Percentiles rank a stretch among this genome's conserved stretches.
phyloP scores from a whole-genome alignment of 2,113 vertebrate genomes.

The Erythrolamprus reginae region DNA sequence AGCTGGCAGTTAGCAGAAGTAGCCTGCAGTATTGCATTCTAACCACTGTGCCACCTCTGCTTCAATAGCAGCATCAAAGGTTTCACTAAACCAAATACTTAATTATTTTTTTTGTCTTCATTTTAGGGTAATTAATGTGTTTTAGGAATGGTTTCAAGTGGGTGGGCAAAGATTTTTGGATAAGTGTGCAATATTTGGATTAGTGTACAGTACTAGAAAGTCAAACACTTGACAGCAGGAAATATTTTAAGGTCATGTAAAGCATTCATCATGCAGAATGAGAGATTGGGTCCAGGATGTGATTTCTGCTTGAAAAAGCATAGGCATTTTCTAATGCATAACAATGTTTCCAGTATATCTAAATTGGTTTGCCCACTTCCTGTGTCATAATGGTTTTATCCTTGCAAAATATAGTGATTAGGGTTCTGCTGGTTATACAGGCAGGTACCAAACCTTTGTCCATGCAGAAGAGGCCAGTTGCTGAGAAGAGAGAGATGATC shows the following conservation, averaged over 20 bases:
- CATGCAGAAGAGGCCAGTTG: conserved; percentile 68
- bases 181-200: not conserved
- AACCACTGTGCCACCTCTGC: no score
- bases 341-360: not conserved
- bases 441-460: conserved; percentile 58
- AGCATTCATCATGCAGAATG: not conserved
- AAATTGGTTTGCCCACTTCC: not conserved
- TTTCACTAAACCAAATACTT: not conserved
- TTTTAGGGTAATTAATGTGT: not conserved
- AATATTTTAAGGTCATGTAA: not conserved
- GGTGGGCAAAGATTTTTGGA: not conserved
- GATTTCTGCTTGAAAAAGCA: not conserved
- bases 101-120: not conserved
- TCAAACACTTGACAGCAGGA: not conserved
- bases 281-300: not conserved
- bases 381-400: not conserved
- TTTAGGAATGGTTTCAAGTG: not conserved
- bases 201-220: not conserved
- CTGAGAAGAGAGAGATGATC: conserved; percentile 65
- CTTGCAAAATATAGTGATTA: conserved; percentile 30
- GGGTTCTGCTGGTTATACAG: conserved; percentile 53
- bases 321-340: not conserved
- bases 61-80: not conserved
- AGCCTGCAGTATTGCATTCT: no score
- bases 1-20: no score